phyloP scores from a whole-genome alignment of 2,888 invertebrate genomes.

The Callinectes sapidus region DNA sequence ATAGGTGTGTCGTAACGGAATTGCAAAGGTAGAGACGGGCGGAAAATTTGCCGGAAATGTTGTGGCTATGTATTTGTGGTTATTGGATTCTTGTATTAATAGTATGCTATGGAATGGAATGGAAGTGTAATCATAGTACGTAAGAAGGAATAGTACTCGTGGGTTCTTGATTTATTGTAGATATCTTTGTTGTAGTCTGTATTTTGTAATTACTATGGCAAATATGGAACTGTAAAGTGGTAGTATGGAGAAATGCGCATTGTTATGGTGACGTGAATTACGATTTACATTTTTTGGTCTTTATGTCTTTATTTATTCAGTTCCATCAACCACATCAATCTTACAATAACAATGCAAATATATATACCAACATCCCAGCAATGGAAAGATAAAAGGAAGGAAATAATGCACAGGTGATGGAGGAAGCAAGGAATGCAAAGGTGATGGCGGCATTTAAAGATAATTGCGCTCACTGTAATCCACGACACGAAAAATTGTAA shows the following conservation, averaged over 20 bases:
- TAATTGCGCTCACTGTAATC: conserved; percentile 26
- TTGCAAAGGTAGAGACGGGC: neutral
- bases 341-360: neutral
- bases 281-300: neutral
- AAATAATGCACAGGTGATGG: neutral
- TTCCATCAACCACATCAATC: neutral
- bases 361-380: neutral
- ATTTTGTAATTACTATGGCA: neutral
- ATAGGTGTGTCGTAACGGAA: neutral
- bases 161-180: neutral
- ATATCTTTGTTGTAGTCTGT: neutral
- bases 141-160: neutral
- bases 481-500: conserved; percentile 24
- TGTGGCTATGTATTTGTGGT: neutral
- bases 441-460: conserved; percentile 16
- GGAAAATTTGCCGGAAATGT: neutral
- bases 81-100: neutral
- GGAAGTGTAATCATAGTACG: neutral
- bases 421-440: neutral
- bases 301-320: neutral
- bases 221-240: neutral
- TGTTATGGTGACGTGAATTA: neutral
- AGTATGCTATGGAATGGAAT: neutral
- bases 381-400: neutral
- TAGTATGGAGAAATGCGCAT: neutral